These are phyloP conservation scores for Lagodon rhomboides DNA, from an alignment of 2,797 vertebrate species.

Conservation along the genomic window DNA sequence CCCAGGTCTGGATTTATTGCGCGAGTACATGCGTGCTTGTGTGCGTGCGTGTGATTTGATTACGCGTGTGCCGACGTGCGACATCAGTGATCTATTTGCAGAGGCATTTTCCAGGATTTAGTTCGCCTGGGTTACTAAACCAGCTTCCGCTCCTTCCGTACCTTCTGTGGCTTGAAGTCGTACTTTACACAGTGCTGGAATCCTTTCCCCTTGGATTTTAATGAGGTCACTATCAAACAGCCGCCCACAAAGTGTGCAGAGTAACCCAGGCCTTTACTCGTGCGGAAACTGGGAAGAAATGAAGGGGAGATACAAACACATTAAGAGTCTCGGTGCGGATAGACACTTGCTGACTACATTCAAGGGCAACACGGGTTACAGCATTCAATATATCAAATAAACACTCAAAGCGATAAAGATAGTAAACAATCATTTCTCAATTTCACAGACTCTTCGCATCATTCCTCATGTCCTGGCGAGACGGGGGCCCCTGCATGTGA, in stretches of 20 bases:
- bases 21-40: slow-evolving; percentile 10
- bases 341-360: slow-evolving; percentile 13
- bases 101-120: slow-evolving; percentile 18
- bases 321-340: slow-evolving; percentile 23
- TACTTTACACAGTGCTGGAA: slow-evolving; percentile 99
- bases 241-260: slow-evolving; percentile 98
- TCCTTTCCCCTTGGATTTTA: slow-evolving; percentile 99
- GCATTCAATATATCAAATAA: slow-evolving; percentile 30
- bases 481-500: slow-evolving; percentile 49
- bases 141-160: slow-evolving; percentile 64
- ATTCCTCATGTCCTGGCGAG: slow-evolving; percentile 25
- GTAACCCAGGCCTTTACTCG: slow-evolving; percentile 98
- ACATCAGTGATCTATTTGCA: slow-evolving; percentile 29
- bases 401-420: slow-evolving; percentile 45
- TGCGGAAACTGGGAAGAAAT: slow-evolving; percentile 91
- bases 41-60: slow-evolving; percentile 27
- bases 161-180: slow-evolving; percentile 99
- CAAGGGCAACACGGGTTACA: slow-evolving; percentile 35
- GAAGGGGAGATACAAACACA: slow-evolving; percentile 33
- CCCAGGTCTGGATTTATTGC: slow-evolving; percentile 38
- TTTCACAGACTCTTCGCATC: slow-evolving; percentile 48
- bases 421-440: slow-evolving; percentile 50
- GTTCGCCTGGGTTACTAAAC: slow-evolving; percentile 10
- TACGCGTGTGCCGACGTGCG: background rate
- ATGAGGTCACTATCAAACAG: slow-evolving; percentile 96